A percentile compares a stretch with the other conserved stretches of the same genome.
Conservation (phyloP, 2,888 invertebrate species). For the Rhorus exstirpatorius region DNA sequence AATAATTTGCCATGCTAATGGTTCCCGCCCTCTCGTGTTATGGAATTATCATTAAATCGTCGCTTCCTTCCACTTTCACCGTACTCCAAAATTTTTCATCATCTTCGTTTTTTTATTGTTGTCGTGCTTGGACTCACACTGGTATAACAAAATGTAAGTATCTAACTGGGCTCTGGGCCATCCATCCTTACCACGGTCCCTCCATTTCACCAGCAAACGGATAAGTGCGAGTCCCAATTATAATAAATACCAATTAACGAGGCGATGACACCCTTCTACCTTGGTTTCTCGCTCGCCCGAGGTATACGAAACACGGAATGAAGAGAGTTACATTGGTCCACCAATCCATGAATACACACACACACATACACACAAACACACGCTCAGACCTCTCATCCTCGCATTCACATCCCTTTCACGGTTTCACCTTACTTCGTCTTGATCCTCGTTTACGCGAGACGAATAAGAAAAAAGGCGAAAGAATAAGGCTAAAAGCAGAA, state of each 20-base stretch:
- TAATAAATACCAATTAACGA: conserved; percentile 86
- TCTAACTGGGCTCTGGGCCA: conserved; percentile 64
- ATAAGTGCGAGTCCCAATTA: conserved; percentile 84
- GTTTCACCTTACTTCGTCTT: conserved; percentile 57
- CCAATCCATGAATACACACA: conserved; percentile 1
- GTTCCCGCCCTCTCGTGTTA: conserved; percentile 74
- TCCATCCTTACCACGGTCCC: conserved; percentile 70
- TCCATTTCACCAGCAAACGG: conserved; percentile 77
- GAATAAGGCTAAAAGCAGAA: conserved; percentile 68
- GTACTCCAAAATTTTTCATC: conserved; percentile 22
- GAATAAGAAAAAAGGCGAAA: conserved; percentile 53
- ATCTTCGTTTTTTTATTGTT: conserved; percentile 19
- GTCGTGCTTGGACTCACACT: conserved; percentile 35
- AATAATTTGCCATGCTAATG: conserved; percentile 79
- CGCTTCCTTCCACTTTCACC: conserved; percentile 31
- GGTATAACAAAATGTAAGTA: conserved; percentile 47
- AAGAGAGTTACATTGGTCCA: conserved; percentile 57
- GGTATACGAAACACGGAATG: conserved; percentile 35
- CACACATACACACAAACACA: conserved; percentile 30
- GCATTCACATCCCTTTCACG: conserved; percentile 51
- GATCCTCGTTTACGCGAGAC: conserved; percentile 62
- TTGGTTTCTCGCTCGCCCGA: conserved; percentile 71
- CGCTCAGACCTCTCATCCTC: conserved; percentile 25
- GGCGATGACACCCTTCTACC: conserved; percentile 80
- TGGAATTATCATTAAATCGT: conserved; percentile 65